A percentile compares a stretch with the other conserved stretches of the same genome.
phyloP scores from a whole-genome alignment of 2,113 vertebrate genomes.

The Theristicus caerulescens region DNA sequence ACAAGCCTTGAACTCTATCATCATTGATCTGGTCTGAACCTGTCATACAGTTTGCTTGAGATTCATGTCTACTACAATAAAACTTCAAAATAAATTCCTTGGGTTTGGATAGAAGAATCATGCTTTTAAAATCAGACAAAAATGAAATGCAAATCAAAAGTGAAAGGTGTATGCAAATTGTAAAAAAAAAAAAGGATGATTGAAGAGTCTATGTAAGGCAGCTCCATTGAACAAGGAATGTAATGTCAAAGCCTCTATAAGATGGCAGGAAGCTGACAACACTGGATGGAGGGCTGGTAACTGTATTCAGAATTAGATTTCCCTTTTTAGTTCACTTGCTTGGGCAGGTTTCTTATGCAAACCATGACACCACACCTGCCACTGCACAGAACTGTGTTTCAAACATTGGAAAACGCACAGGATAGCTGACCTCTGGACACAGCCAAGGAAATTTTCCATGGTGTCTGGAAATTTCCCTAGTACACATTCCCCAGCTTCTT shows the following conservation, averaged over 20 bases:
- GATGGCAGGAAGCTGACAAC: neutral
- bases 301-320: neutral
- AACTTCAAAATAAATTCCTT: neutral
- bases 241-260: neutral
- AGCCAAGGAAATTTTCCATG: neutral
- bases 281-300: neutral
- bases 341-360: neutral
- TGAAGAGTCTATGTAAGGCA: neutral
- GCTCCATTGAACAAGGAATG: too few relatives aligned
- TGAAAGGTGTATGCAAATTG: neutral
- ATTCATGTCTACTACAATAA: neutral
- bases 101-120: neutral
- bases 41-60: neutral
- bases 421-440: neutral
- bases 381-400: neutral
- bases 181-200: neutral
- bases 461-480: neutral
- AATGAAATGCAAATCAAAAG: neutral
- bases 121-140: neutral
- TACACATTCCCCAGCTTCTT: neutral
- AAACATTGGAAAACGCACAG: neutral
- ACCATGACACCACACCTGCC: fast-evolving
- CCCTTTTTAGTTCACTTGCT: neutral
- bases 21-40: neutral
- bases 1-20: fast-evolving